These are phyloP conservation scores for Aleiodes alternator DNA, from an alignment of 2,888 invertebrate genomes.

Conservation along the genomic window DNA sequence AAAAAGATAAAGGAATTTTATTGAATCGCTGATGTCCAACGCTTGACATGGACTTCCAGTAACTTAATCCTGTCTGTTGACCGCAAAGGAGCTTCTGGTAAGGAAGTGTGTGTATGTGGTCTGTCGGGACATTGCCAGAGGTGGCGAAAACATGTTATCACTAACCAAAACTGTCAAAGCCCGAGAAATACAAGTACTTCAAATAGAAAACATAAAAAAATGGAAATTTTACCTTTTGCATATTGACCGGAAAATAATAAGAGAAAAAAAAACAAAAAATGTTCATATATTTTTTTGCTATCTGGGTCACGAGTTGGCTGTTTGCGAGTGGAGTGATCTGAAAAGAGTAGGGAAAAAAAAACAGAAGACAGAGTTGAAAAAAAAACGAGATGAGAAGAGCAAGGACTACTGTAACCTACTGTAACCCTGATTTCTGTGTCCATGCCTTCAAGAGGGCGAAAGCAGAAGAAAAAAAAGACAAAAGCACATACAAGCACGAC, in stretches of 20 bases:
- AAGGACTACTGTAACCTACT: conserved; percentile 34
- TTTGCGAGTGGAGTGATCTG: conserved; percentile 46
- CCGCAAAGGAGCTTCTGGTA: too few species aligned
- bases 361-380: not conserved
- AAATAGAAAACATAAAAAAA: too few species aligned
- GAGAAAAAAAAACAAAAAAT: conserved; percentile 15
- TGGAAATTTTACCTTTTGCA: not conserved
- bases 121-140: not conserved
- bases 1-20: too few species aligned
- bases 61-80: too few species aligned
- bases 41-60: too few species aligned
- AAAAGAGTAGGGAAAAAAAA: conserved; percentile 33
- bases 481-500: conserved; percentile 19
- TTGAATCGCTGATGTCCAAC: too few species aligned
- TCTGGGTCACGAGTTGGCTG: conserved; percentile 42
- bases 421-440: conserved; percentile 32
- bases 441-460: conserved; percentile 24
- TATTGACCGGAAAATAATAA: conserved; percentile 2
- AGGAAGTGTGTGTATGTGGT: too few species aligned
- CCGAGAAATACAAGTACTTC: too few species aligned
- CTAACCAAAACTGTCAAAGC: not conserved
- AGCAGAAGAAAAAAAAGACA: conserved; percentile 32
- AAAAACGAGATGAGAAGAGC: conserved; percentile 9
- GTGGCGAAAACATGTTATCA: not conserved
- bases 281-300: conserved; percentile 30